Base-by-base conservation (phyloP, 2,888 invertebrate species). In the Acrocera orbiculus region DNA sequence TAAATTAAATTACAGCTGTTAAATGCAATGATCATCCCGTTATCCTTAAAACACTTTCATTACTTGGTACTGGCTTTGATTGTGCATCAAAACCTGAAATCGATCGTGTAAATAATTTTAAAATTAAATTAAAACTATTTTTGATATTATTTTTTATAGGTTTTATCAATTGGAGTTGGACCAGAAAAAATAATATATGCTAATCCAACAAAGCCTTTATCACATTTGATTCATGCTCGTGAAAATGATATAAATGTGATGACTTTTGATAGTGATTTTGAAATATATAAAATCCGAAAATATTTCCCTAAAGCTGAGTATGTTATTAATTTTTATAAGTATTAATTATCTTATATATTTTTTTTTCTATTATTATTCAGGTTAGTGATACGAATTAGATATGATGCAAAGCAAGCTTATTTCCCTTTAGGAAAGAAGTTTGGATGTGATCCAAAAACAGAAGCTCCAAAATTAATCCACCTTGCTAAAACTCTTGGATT, bases 31-130 rank as follows among this genome's bases (percentile, higher is more conserved):
- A 92, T 52, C 81, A 81, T 55, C 67, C 73, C 35, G 64, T 76
- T 42, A 72, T 98, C 38, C 63, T 98, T 45, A 73, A 80, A 56
- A 73, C 83, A 5, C 66, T 98, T 47, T 86, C 87, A 15, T 73
- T 82, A 17, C 67, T 93, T 44, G 96, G 95, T 30, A 69, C 78
- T 26, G 81, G 83, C 42, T 98, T 98, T 63, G 96, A 98, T 65
- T 98, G 96, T 65, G 96, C 96, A 32, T 93, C 93, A 42, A 90
- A 89, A 65, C 73, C 63, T 38, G 95, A 95, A 64, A 86, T 96
- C 42, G 76, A 80, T 50, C 79, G 81, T 50, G 73, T 90, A 37
- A 60, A 85, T 23, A n/a, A n/a, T n/a, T n/a, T 23, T 23, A 5
- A n/a, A 11, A 3, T n/a, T n/a, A n/a, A n/a, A n/a, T n/a, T n/a